Evolutionary conservation across 2,113 vertebrate species (phyloP).

Genomic region (Odontesthes bonariensis): DNA sequence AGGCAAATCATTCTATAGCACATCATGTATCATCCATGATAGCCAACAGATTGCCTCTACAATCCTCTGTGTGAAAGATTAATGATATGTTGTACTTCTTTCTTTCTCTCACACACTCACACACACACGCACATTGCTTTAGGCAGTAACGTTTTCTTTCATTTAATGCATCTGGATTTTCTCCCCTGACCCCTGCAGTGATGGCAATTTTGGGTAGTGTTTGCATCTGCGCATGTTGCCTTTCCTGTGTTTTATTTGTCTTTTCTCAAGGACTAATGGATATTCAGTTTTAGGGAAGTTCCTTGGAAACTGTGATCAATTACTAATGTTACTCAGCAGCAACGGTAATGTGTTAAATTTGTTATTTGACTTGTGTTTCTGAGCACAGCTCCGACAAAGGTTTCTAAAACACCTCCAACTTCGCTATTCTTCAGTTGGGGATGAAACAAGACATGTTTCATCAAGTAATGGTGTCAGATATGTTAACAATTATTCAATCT

Average conservation of each 20-base stretch:
- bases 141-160: conserved; percentile 16
- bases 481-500: conserved; percentile 7
- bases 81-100: conserved; percentile 62
- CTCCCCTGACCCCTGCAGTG: conserved; percentile 9
- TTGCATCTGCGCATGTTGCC: neutral
- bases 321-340: neutral
- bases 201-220: neutral
- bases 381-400: neutral
- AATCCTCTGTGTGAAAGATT: conserved; percentile 76
- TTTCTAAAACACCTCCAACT: neutral
- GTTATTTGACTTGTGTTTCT: conserved; percentile 4
- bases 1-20: conserved; percentile 62
- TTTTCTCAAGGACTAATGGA: conserved; percentile 1
- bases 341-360: neutral
- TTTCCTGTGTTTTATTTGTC: conserved; percentile 8
- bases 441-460: neutral
- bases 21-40: conserved; percentile 81
- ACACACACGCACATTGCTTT: conserved; percentile 16
- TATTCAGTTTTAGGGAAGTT: neutral
- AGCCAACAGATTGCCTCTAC: conserved; percentile 77
- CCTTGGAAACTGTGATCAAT: neutral
- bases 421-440: neutral
- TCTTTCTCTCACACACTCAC: conserved; percentile 2
- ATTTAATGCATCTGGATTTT: conserved; percentile 25
- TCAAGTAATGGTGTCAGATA: conserved; percentile 7